phyloP scores from a whole-genome alignment of 2,888 invertebrate species.

The Drosophila gaucha region DNA sequence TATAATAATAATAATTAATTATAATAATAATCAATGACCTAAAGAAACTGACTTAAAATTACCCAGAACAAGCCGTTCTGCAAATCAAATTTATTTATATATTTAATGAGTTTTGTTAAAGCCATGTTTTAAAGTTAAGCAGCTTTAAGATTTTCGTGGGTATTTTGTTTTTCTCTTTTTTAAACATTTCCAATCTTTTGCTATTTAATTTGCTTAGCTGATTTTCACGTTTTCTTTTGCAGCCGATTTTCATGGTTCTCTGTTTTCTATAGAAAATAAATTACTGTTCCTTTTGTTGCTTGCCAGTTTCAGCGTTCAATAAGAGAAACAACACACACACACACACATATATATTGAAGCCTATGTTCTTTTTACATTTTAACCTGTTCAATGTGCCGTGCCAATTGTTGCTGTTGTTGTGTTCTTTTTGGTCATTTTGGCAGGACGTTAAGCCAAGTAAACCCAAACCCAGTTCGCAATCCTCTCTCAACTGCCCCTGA shows the following conservation, averaged over 20 bases:
- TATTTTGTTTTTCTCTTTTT: constrained; percentile 5
- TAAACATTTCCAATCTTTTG: constrained; percentile 16
- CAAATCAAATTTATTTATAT: neutral
- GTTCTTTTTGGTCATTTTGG: constrained; percentile 34
- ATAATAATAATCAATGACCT: no score
- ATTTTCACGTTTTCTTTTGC: constrained; percentile 19
- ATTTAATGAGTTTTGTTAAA: no score
- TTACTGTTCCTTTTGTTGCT: constrained; percentile 21
- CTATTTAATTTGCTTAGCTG: constrained; percentile 44
- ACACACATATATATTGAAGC: constrained; percentile 13
- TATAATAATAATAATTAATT: no score
- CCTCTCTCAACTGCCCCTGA: neutral
- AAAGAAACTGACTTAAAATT: no score
- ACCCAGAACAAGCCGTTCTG: no score
- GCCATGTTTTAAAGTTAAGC: neutral
- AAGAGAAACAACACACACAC: constrained; percentile 7
- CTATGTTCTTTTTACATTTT: constrained; percentile 66
- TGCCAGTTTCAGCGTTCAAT: constrained; percentile 30
- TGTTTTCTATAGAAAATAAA: constrained; percentile 35
- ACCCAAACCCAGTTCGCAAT: neutral
- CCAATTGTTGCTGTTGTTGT: constrained; percentile 30
- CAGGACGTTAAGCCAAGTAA: constrained; percentile 30
- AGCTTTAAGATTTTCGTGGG: neutral
- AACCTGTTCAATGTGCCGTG: constrained; percentile 72
- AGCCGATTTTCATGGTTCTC: neutral